A percentile compares a stretch with the other conserved stretches of the same genome.
phyloP scores from a whole-genome alignment of 53 echinoderm and acorn worm genomes.

The Paracentrotus lividus region DNA sequence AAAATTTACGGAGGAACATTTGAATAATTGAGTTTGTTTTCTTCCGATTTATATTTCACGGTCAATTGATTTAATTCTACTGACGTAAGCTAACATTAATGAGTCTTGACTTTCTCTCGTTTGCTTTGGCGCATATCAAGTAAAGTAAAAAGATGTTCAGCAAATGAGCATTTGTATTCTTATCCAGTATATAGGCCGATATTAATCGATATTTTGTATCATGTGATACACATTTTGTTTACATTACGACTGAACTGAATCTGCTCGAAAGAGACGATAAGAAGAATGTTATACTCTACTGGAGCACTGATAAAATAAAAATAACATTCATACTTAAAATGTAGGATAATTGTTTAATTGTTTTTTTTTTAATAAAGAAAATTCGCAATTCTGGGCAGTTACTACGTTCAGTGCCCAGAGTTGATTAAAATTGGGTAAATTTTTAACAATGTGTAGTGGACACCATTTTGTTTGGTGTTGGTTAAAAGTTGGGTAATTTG shows the following conservation, averaged over 20 bases:
- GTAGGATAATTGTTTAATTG: no score
- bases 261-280: no score
- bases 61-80: constrained; percentile 13
- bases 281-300: no score
- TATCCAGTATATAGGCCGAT: not conserved
- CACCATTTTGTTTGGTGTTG: no score
- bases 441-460: no score
- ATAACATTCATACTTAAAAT: no score
- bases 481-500: no score
- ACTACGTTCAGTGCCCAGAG: no score
- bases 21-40: constrained; percentile 1
- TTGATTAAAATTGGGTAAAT: no score
- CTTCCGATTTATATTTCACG: not conserved
- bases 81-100: not conserved
- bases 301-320: no score
- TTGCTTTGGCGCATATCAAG: not conserved
- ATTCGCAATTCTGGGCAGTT: no score
- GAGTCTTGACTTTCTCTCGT: not conserved
- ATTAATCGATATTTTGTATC: not conserved
- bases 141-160: not conserved
- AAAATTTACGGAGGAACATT: not conserved
- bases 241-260: not conserved
- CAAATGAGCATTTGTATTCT: not conserved
- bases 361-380: no score
- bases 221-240: not conserved